Evolutionary conservation across 1,140 invertebrate species (phyloP), one percentile per base, ranked within the genome.

Genomic region (Pomacea maculata): DNA sequence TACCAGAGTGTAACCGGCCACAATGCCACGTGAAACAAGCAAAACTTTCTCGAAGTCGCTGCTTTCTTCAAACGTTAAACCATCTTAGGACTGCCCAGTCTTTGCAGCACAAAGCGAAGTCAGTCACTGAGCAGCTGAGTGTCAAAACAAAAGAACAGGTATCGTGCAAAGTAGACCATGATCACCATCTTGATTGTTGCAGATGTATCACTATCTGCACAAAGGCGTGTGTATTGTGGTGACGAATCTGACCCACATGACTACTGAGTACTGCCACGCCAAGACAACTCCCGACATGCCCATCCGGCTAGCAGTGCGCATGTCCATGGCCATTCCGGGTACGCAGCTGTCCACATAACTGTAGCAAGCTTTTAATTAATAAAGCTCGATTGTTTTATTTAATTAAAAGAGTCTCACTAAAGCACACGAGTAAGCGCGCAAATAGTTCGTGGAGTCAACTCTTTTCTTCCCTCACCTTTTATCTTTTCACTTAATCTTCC

Each of bases 251-350:
- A 88, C 83, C 54, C 78, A 74, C 11, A 86, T 87, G 84, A 70
- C 54, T 2, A 82, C 80, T 4, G 84, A 87, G 61, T 89, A 88
- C 67, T 88, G 80, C 71, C 87, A 87, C 72, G 81, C 83, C 8
- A 88, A 86, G 72, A 89, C 88, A 3, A 88, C 88, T n/a, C 88
- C 88, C 19, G 77, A 89, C 81, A 81, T 88, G 55, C 83, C 87
- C 10, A 78, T 89, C n/a, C 68, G 85, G 29, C 34, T 80, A 10
- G 87, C 88, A 21, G 80, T 88, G 45, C 83, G 85, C 25, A 89
- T 89, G 88, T 88, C 88, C 17, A 85, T 88, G 71, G 74, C 85
- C 8, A 82, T 87, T 87, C 80, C 17, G 19, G n/a, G 55, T 72
- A 34, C 4, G 75, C 73, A 14, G 11, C 54, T 73, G 19, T n/a